These are phyloP conservation scores for Caenorhabditis angaria DNA, from an alignment of 2,888 invertebrate species.

Conservation along the genomic window DNA sequence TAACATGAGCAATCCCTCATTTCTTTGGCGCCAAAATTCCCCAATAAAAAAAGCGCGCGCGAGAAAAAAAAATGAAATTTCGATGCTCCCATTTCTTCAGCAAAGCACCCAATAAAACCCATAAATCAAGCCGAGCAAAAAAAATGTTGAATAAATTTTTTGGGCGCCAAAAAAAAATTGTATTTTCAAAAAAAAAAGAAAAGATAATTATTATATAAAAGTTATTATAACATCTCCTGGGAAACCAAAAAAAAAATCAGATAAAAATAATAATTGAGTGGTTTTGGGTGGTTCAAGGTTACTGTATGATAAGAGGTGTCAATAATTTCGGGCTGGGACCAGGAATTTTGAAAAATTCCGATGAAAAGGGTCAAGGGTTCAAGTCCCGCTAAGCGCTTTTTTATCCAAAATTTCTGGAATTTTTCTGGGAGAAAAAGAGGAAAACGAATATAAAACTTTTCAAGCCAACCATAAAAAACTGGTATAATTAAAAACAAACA, in stretches of 20 bases:
- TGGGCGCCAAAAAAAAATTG: no score
- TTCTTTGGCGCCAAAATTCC: no score
- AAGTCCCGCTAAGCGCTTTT: no score
- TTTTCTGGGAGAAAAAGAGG: no score
- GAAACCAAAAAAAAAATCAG: neutral
- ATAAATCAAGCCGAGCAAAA: neutral
- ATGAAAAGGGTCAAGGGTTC: no score
- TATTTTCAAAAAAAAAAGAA: no score
- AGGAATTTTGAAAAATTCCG: neutral
- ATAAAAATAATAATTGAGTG: neutral
- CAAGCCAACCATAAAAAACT: no score
- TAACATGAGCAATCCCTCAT: no score
- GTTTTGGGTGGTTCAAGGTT: conserved; percentile 2
- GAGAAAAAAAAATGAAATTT: neutral
- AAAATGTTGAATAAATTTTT: neutral
- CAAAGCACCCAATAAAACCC: conserved; percentile 2
- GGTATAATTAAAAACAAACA: neutral
- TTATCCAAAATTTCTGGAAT: no score
- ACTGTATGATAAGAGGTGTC: neutral
- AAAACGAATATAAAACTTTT: no score
- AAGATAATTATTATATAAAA: neutral
- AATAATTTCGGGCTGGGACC: neutral
- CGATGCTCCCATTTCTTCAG: neutral
- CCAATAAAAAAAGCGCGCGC: no score
- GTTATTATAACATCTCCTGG: neutral